Evolutionary conservation across 2,113 vertebrate species (phyloP).

Genomic region (Australoheros scitulus): DNA sequence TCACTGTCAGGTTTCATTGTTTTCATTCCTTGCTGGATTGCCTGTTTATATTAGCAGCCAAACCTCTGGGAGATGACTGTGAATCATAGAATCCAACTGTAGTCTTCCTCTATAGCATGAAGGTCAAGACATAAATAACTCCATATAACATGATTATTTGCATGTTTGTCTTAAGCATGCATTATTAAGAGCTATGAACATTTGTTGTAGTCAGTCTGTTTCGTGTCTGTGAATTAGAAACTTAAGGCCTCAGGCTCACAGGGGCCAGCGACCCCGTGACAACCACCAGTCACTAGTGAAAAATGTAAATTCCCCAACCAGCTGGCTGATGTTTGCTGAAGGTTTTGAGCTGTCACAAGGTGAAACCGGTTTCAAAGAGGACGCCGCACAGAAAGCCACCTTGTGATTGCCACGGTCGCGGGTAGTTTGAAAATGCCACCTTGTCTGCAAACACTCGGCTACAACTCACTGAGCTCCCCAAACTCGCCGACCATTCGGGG

Average conservation of each 20-base stretch:
- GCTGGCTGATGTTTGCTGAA: neutral
- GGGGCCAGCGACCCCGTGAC: neutral
- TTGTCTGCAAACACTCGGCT: neutral
- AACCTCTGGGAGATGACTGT: conserved; percentile 9
- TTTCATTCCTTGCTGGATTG: conserved; percentile 35
- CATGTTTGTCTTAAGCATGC: neutral
- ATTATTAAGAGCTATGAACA: neutral
- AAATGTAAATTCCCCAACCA: neutral
- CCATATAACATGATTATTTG: neutral
- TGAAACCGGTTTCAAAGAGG: neutral
- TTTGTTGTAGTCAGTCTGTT: neutral
- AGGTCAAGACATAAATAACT: conserved; percentile 19
- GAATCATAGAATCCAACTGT: conserved; percentile 2
- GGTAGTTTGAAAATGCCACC: neutral
- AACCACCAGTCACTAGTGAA: neutral
- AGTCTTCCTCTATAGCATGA: conserved; percentile 8
- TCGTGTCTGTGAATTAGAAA: neutral
- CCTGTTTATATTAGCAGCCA: conserved; percentile 52
- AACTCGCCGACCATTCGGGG: too few relatives aligned
- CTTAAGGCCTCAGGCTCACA: neutral
- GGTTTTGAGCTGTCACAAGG: neutral
- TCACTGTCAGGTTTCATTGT: conserved; percentile 48
- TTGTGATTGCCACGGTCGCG: neutral
- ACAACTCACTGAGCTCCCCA: neutral
- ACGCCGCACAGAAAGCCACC: too few relatives aligned